A percentile compares a stretch with the other conserved stretches of the same genome.
Evolutionary conservation across 2,113 vertebrate species (phyloP).

Genomic region (Erythrocercus mccallii): DNA sequence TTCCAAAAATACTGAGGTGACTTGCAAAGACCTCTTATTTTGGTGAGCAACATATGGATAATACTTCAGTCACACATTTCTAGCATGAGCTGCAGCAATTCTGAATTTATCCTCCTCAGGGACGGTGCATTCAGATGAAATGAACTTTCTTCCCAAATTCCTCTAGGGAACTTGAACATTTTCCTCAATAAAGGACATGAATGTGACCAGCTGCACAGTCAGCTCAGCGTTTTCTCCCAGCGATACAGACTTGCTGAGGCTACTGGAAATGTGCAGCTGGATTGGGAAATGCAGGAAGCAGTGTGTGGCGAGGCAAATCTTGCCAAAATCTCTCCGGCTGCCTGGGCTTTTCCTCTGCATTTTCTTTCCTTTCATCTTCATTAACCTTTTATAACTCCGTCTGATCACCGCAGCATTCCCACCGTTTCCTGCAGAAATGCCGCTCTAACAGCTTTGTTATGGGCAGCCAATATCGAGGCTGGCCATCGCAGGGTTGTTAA

Average conservation of each 20-base stretch:
- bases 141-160: neutral
- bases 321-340: slow-evolving; percentile 40
- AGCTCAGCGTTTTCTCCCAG: slow-evolving; percentile 3
- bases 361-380: slow-evolving; percentile 54
- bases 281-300: slow-evolving; percentile 44
- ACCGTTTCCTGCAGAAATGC: slow-evolving; percentile 29
- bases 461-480: neutral
- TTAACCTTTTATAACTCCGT: slow-evolving; percentile 53
- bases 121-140: neutral
- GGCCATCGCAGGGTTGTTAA: slow-evolving; percentile 24
- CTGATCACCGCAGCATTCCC: slow-evolving; percentile 39
- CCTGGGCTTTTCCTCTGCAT: slow-evolving; percentile 14
- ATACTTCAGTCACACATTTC: neutral
- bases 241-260: slow-evolving; percentile 38
- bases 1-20: neutral
- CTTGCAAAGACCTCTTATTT: neutral
- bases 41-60: neutral
- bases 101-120: neutral
- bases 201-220: neutral
- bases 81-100: neutral
- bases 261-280: slow-evolving; percentile 19
- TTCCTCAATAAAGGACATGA: neutral
- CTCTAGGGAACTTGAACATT: neutral
- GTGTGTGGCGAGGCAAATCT: slow-evolving; percentile 11
- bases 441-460: slow-evolving; percentile 42